Conservation (phyloP, 1,140 invertebrate species). For the Belonocnema kinseyi region DNA sequence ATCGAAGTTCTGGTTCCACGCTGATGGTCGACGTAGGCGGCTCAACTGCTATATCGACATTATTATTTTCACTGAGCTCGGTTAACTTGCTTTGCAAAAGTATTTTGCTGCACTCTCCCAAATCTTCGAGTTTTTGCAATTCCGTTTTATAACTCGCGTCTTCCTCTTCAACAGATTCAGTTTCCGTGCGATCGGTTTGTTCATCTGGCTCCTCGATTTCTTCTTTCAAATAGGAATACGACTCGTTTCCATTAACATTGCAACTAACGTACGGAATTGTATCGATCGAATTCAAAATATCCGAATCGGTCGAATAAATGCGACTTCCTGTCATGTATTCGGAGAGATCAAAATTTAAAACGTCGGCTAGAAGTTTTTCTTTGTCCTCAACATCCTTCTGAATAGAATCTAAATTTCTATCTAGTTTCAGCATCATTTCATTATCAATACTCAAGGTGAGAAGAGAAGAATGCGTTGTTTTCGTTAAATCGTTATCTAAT, state of each 20-base stretch:
- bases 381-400: constrained; percentile 76
- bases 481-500: constrained; percentile 35
- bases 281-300: constrained; percentile 42
- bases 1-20: constrained; percentile 58
- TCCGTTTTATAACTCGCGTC: constrained; percentile 67
- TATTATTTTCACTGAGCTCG: constrained; percentile 43
- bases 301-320: constrained; percentile 44
- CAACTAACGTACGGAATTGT: constrained; percentile 51
- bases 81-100: constrained; percentile 56
- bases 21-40: constrained; percentile 36
- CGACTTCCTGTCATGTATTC: constrained; percentile 66
- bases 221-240: constrained; percentile 30
- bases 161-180: constrained; percentile 57
- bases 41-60: constrained; percentile 51
- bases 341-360: constrained; percentile 75
- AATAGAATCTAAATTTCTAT: constrained; percentile 75
- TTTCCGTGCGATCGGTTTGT: constrained; percentile 41
- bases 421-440: constrained; percentile 63
- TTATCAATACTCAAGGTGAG: constrained; percentile 71
- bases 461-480: constrained; percentile 62
- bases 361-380: constrained; percentile 75
- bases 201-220: constrained; percentile 17
- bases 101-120: constrained; percentile 66
- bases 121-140: constrained; percentile 63
- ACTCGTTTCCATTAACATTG: constrained; percentile 30